Percentiles rank a stretch among this genome's conserved stretches.
Evolutionary conservation across 2,888 invertebrate genomes (phyloP).

Genomic region (Proisotoma minuta): DNA sequence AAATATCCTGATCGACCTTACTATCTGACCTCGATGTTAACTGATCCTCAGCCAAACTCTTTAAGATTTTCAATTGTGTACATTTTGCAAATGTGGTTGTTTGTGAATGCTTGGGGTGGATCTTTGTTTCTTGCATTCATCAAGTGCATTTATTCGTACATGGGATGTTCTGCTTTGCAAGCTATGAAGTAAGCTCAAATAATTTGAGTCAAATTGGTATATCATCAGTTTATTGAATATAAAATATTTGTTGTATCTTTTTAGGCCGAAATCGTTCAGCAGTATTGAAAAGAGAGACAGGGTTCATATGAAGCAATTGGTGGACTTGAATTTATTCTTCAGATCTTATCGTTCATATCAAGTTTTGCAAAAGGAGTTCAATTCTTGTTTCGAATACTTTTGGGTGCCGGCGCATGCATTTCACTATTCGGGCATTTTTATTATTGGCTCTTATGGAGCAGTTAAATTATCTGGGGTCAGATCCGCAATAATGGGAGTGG

Average conservation of each 20-base stretch:
- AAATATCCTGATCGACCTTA: background rate
- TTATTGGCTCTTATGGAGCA: background rate
- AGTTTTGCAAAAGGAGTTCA: background rate
- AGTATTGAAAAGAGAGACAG: no score
- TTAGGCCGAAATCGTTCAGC: no score
- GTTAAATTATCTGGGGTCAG: background rate
- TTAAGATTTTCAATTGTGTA: background rate
- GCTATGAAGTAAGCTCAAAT: background rate
- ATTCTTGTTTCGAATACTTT: background rate
- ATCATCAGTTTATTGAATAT: no score
- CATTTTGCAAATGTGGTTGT: background rate
- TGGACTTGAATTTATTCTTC: no score
- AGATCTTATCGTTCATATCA: background rate
- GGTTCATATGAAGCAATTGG: no score
- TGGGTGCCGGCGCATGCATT: background rate
- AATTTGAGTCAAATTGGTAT: background rate
- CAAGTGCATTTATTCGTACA: background rate
- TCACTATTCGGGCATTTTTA: background rate
- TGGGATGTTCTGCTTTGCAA: background rate
- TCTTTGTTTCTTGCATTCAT: background rate
- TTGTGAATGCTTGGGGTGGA: background rate
- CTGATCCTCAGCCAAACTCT: background rate
- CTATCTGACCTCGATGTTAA: background rate
- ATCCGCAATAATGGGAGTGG: background rate
- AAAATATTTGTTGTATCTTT: no score